These are phyloP conservation scores for Dendrolimus houi DNA, from an alignment of 2,888 invertebrate species.

Conservation along the genomic window DNA sequence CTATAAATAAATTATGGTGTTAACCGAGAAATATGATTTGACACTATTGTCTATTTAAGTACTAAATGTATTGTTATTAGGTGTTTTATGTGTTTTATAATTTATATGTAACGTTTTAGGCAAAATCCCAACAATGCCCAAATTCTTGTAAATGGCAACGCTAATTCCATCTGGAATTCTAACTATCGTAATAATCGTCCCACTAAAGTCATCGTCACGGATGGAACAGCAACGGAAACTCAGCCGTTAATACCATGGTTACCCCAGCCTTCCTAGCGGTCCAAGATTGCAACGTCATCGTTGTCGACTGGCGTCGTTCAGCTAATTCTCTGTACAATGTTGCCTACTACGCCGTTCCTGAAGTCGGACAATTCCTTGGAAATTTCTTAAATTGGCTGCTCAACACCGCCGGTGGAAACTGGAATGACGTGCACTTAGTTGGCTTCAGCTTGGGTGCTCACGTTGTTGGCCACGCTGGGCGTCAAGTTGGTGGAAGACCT, in stretches of 20 bases:
- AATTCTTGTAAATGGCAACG: conserved; percentile 25
- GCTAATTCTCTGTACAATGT: conserved; percentile 15
- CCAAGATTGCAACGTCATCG: conserved; percentile 34
- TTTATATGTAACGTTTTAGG: conserved; percentile 5
- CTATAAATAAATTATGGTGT: too few species aligned
- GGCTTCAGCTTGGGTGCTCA: conserved; percentile 53
- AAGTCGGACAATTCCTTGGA: conserved; percentile 21
- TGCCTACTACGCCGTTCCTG: conserved; percentile 16
- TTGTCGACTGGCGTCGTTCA: conserved; percentile 32
- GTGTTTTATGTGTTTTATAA: too few species aligned
- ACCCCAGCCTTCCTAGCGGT: conserved; percentile 27
- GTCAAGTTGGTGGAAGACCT: conserved; percentile 19
- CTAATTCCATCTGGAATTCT: conserved; percentile 26
- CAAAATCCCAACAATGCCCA: conserved; percentile 26
- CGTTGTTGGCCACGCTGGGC: conserved; percentile 37
- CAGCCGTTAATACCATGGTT: conserved; percentile 21
- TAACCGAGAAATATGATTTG: too few species aligned
- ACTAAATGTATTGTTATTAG: too few species aligned
- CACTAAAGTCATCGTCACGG: conserved; percentile 36
- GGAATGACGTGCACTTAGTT: conserved; percentile 36
- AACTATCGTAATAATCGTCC: conserved; percentile 27
- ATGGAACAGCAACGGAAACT: conserved; percentile 29
- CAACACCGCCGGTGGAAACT: conserved; percentile 29
- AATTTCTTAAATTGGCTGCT: conserved; percentile 35
- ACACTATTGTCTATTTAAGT: too few species aligned